Evolutionary conservation across 2,888 invertebrate species (phyloP).

Genomic region (Drosophila helvetica): DNA sequence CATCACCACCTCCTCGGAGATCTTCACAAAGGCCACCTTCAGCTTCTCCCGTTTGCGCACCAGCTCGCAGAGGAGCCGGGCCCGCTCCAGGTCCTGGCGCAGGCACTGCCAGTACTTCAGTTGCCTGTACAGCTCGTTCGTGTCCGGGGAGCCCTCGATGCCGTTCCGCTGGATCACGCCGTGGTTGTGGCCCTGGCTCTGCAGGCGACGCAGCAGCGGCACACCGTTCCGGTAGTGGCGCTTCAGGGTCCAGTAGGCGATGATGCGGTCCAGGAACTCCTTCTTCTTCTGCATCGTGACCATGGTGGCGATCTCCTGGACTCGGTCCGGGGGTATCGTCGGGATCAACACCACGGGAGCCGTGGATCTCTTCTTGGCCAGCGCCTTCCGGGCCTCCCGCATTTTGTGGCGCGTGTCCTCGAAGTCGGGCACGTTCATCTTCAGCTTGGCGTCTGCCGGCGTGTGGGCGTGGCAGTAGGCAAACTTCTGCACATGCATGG

Average conservation of each 20-base stretch:
- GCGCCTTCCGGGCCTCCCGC: slow-evolving; percentile 93
- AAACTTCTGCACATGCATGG: slow-evolving; percentile 95
- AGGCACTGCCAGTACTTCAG: slow-evolving; percentile 97
- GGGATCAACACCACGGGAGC: slow-evolving; percentile 97
- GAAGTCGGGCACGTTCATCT: slow-evolving; percentile 84
- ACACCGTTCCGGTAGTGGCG: slow-evolving; percentile 97
- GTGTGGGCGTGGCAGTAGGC: slow-evolving; percentile 98
- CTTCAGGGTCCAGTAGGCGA: slow-evolving; percentile 99
- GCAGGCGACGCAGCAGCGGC: slow-evolving; percentile 93
- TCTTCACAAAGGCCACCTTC: slow-evolving; percentile 93
- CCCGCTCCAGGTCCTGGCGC: slow-evolving; percentile 96
- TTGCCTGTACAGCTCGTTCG: slow-evolving; percentile 91
- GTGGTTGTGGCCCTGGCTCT: slow-evolving; percentile 86
- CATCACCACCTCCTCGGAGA: slow-evolving; percentile 91
- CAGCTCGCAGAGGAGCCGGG: slow-evolving; percentile 94
- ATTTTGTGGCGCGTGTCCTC: slow-evolving; percentile 91
- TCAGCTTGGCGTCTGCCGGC: slow-evolving; percentile 82
- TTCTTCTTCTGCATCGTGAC: slow-evolving; percentile 91
- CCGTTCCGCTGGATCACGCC: slow-evolving; percentile 85
- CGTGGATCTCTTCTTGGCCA: slow-evolving; percentile 94
- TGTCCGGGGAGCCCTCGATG: slow-evolving; percentile 87
- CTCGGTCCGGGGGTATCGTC: slow-evolving; percentile 94
- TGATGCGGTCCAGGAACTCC: slow-evolving; percentile 93
- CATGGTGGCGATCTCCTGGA: slow-evolving; percentile 93
- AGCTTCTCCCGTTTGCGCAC: slow-evolving; percentile 97